A percentile compares a stretch with the other conserved stretches of the same genome.
Evolutionary conservation across 2,888 invertebrate species (phyloP).

Genomic region (Busseola fusca): DNA sequence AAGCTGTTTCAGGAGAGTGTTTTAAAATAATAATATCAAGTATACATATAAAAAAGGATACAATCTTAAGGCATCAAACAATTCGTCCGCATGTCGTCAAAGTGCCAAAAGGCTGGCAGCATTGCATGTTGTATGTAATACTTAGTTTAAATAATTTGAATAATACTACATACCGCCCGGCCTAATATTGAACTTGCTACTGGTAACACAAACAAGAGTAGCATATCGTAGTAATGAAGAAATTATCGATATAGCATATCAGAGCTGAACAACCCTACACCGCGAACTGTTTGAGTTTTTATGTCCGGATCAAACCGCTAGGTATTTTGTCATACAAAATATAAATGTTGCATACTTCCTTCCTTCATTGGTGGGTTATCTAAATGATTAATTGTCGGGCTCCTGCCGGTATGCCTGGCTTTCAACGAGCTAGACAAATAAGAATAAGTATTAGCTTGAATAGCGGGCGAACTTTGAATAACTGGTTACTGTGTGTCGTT

Average conservation of each 20-base stretch:
- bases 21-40: background rate
- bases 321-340: conserved; percentile 89
- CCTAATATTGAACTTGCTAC: background rate
- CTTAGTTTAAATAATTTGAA: background rate
- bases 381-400: conserved; percentile 85
- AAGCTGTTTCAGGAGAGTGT: too few species aligned
- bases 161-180: background rate
- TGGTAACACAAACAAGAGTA: background rate
- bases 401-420: conserved; percentile 72
- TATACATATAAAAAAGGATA: too few species aligned
- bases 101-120: background rate
- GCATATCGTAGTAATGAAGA: background rate
- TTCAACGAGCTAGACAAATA: conserved; percentile 73
- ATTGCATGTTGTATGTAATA: background rate
- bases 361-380: conserved; percentile 88
- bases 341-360: conserved; percentile 88
- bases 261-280: conserved; percentile 66
- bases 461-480: conserved; percentile 54
- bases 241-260: conserved; percentile 42
- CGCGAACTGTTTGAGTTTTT: conserved; percentile 85
- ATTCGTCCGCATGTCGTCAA: background rate
- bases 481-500: conserved; percentile 29
- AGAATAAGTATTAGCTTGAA: conserved; percentile 61
- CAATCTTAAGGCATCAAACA: background rate
- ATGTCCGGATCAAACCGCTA: conserved; percentile 88